Conservation (phyloP, 2,797 vertebrate genomes). For the Philypnodon macrostomus region DNA sequence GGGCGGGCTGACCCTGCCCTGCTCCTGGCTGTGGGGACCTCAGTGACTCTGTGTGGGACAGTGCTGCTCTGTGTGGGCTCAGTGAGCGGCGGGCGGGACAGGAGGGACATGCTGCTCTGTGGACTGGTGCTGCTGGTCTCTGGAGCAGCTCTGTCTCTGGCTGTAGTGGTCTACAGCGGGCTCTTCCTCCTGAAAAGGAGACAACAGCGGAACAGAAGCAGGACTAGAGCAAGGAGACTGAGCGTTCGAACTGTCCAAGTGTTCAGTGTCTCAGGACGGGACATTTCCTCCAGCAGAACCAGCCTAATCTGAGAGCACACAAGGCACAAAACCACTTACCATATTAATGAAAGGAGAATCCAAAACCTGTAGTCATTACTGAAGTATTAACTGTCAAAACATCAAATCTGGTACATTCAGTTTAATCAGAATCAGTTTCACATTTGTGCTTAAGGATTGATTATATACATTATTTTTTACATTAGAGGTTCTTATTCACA, state of each 20-base stretch:
- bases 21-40: slow-evolving; percentile 80
- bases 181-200: slow-evolving; percentile 44
- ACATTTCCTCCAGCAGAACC: slow-evolving; percentile 84
- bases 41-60: slow-evolving; percentile 81
- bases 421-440: too few species aligned
- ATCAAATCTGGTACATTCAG: too few species aligned
- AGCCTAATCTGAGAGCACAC: slow-evolving; percentile 80
- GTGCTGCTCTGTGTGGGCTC: slow-evolving; percentile 80
- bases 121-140: slow-evolving; percentile 79
- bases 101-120: slow-evolving; percentile 84
- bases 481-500: too few species aligned
- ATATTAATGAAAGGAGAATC: too few species aligned
- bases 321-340: too few species aligned
- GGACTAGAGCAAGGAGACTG: slow-evolving; percentile 28
- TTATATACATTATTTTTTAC: too few species aligned
- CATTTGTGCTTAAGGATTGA: too few species aligned
- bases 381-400: too few species aligned
- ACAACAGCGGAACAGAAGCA: slow-evolving; percentile 48
- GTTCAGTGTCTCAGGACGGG: slow-evolving; percentile 83
- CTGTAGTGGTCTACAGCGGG: slow-evolving; percentile 54
- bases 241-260: slow-evolving; percentile 61
- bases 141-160: slow-evolving; percentile 75
- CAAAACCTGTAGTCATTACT: too few species aligned
- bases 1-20: slow-evolving; percentile 84
- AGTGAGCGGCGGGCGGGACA: slow-evolving; percentile 50